A percentile compares a stretch with the other conserved stretches of the same genome.
Conservation (phyloP, 2,113 vertebrate genomes). For the Amphilophus citrinellus region DNA sequence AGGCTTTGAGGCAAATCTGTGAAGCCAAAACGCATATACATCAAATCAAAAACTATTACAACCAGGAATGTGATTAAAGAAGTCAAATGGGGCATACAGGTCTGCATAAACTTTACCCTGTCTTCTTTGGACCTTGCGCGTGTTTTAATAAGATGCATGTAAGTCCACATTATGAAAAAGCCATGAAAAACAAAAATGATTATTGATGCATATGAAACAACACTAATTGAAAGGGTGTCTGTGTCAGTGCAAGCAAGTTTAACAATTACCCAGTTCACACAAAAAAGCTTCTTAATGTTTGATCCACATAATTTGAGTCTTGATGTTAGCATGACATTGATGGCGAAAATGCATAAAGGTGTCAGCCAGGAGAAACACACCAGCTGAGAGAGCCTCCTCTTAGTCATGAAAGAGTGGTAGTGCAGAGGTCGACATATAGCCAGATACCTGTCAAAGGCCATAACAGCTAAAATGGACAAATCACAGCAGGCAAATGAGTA, state of each 20-base stretch:
- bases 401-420: constrained; percentile 48
- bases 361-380: constrained; percentile 51
- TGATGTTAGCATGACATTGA: background rate
- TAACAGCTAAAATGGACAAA: constrained; percentile 48
- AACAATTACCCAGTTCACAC: constrained; percentile 56
- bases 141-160: constrained; percentile 36
- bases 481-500: constrained; percentile 49
- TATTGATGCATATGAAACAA: constrained; percentile 16
- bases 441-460: constrained; percentile 65
- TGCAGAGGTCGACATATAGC: constrained; percentile 58
- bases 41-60: constrained; percentile 42
- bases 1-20: constrained; percentile 37
- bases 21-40: constrained; percentile 50
- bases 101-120: constrained; percentile 60
- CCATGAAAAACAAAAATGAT: constrained; percentile 28
- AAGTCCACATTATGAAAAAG: constrained; percentile 60
- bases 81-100: constrained; percentile 58
- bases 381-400: constrained; percentile 27
- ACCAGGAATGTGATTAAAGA: constrained; percentile 34
- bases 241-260: constrained; percentile 36
- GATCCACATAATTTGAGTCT: constrained; percentile 23
- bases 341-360: background rate
- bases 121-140: constrained; percentile 33
- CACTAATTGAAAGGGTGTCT: background rate
- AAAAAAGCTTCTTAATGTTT: constrained; percentile 30